Evolutionary conservation across 2,797 vertebrate genomes (phyloP).

Genomic region (Capromys pilorides): DNA sequence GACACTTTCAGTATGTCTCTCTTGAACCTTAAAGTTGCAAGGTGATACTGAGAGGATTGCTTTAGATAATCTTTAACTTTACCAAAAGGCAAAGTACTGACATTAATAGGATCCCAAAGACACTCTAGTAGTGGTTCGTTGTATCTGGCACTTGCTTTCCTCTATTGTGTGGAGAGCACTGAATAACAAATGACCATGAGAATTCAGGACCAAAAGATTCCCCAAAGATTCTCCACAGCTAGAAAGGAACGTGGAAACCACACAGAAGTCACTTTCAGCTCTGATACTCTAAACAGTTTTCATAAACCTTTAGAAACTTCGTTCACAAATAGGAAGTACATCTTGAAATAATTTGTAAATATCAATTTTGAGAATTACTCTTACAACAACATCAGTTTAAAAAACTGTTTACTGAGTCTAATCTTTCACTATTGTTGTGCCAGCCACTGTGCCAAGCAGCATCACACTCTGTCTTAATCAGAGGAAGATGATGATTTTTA

Average conservation of each 20-base stretch:
- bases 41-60: background rate
- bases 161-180: background rate
- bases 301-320: background rate
- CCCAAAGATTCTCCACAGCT: background rate
- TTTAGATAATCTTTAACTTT: conserved; percentile 49
- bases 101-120: background rate
- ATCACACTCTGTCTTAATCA: background rate
- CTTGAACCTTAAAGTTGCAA: conserved; percentile 28
- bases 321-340: background rate
- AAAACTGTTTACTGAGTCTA: background rate
- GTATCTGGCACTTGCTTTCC: background rate
- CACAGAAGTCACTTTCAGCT: background rate
- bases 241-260: background rate
- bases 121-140: background rate
- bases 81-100: conserved; percentile 42
- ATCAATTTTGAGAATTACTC: conserved; percentile 33
- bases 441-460: background rate
- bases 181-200: background rate
- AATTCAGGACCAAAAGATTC: background rate
- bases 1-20: background rate
- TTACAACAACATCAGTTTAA: background rate
- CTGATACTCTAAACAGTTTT: background rate
- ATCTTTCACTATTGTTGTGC: background rate
- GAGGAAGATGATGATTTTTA: background rate
- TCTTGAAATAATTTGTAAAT: background rate